Conservation (phyloP, 2,797 vertebrate species). For the Aphelocoma californica region DNA sequence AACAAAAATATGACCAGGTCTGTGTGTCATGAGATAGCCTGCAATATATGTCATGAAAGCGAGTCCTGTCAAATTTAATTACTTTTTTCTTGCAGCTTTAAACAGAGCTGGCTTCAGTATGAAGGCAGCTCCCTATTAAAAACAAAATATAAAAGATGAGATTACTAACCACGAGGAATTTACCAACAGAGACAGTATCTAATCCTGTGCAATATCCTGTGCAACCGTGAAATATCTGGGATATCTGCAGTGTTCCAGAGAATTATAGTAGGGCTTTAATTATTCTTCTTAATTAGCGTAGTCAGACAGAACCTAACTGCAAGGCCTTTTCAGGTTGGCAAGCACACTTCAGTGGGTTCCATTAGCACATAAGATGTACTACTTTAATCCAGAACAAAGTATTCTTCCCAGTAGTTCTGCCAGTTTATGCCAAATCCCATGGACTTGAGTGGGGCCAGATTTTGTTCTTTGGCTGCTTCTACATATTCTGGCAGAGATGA, state of each 20-base stretch:
- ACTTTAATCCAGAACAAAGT: not conserved
- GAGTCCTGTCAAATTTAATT: conserved; percentile 55
- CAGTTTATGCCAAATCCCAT: not conserved
- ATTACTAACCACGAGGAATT: conserved; percentile 44
- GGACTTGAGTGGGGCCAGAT: not conserved
- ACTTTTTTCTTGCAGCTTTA: conserved; percentile 38
- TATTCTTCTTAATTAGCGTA: not conserved
- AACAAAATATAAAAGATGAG: conserved; percentile 31
- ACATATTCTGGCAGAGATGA: not conserved
- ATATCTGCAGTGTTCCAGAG: conserved; percentile 43
- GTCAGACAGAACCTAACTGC: not conserved
- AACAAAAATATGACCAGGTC: conserved; percentile 56
- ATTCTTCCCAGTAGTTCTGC: conserved; percentile 9
- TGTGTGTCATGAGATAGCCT: conserved; percentile 37
- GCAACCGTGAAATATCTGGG: conserved; percentile 31
- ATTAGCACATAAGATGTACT: not conserved
- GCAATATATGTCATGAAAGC: conserved; percentile 19
- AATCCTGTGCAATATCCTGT: conserved; percentile 59
- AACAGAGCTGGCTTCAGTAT: conserved; percentile 39
- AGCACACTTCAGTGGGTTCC: not conserved
- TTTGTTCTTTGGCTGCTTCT: conserved; percentile 6
- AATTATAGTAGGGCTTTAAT: conserved; percentile 34
- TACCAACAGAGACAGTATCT: conserved; percentile 53
- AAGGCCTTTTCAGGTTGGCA: not conserved
- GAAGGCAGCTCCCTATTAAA: conserved; percentile 53